phyloP scores from a whole-genome alignment of 2,888 invertebrate genomes.

The Nemotelus nigrinus region DNA sequence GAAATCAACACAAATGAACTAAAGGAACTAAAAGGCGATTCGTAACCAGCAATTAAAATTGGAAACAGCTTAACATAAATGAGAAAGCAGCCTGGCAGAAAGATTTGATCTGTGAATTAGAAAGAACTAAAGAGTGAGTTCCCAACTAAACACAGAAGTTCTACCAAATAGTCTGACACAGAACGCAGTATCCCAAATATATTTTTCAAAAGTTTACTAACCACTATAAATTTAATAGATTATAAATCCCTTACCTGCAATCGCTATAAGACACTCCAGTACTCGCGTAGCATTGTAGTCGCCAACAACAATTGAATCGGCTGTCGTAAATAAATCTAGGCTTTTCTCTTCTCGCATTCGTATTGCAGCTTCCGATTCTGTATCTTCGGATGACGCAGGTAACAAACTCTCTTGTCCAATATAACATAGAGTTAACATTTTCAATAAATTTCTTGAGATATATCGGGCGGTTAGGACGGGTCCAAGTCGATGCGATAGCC shows the following conservation, averaged over 20 bases:
- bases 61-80: no score
- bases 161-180: no score
- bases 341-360: slow-evolving; percentile 59
- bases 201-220: no score
- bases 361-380: slow-evolving; percentile 50
- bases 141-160: no score
- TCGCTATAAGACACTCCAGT: slow-evolving; percentile 88
- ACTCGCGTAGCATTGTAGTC: slow-evolving; percentile 87
- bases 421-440: slow-evolving; percentile 95
- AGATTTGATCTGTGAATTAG: no score
- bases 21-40: no score
- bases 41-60: no score
- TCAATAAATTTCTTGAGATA: slow-evolving; percentile 88
- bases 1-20: no score
- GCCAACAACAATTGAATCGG: slow-evolving; percentile 75
- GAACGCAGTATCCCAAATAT: no score
- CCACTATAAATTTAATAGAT: no score
- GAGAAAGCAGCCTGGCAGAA: no score
- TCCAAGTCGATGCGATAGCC: slow-evolving; percentile 92
- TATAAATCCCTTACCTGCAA: slow-evolving; percentile 72
- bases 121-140: no score
- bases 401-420: slow-evolving; percentile 82
- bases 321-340: slow-evolving; percentile 72
- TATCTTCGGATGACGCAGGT: slow-evolving; percentile 64
- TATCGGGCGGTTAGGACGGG: slow-evolving; percentile 93